Evolutionary conservation across 53 echinoderm and acorn worm genomes (phyloP).

Genomic region (Holothuria leucospilota): DNA sequence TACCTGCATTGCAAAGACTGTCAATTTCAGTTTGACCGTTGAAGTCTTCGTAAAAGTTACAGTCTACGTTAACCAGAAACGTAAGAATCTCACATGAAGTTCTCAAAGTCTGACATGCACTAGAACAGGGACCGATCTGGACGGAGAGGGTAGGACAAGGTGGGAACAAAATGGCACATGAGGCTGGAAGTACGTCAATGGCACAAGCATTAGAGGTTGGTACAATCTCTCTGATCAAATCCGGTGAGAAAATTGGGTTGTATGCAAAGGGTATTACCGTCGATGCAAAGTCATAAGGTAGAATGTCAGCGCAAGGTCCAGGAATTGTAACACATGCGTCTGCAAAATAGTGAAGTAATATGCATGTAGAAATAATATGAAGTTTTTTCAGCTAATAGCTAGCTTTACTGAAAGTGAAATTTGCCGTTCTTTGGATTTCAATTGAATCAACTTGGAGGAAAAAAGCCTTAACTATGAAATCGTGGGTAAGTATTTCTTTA

Average conservation of each 20-base stretch:
- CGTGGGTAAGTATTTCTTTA: too few species aligned
- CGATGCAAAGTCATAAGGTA: neutral
- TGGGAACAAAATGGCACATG: slow-evolving; percentile 13
- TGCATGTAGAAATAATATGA: too few species aligned
- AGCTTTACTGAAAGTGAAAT: too few species aligned
- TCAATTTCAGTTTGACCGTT: neutral
- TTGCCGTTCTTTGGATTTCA: too few species aligned
- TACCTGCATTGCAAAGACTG: slow-evolving; percentile 15
- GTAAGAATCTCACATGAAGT: neutral
- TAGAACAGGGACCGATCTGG: neutral
- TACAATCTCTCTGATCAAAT: slow-evolving; percentile 16
- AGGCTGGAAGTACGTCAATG: neutral
- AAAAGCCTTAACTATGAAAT: too few species aligned
- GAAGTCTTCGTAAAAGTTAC: neutral
- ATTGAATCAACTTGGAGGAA: too few species aligned
- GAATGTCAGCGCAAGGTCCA: neutral
- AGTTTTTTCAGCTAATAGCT: too few species aligned
- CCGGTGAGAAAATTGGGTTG: neutral
- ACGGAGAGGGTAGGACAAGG: slow-evolving; percentile 4
- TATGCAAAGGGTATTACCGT: neutral
- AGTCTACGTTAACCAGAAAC: neutral
- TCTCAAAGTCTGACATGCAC: neutral
- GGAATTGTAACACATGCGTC: slow-evolving; percentile 6
- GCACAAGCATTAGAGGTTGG: neutral
- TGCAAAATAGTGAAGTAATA: too few species aligned